Conservation (phyloP, 2,797 vertebrate species). For the Eurystomus glaucurus region DNA sequence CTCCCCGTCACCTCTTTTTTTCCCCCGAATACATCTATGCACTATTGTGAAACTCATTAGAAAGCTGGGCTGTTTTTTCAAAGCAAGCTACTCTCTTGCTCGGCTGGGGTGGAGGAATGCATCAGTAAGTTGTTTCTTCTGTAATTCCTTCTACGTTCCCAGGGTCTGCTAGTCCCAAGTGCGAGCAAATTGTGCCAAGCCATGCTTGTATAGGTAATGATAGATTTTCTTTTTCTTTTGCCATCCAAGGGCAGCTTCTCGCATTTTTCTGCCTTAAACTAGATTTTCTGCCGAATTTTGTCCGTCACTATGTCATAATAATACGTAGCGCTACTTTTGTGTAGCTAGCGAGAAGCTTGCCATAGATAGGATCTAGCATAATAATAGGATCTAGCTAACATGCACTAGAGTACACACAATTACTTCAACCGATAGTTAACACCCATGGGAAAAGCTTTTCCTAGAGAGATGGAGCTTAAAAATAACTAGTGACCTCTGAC, state of each 20-base stretch:
- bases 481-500: slow-evolving; percentile 72
- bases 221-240: accelerated
- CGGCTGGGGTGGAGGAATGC: neutral
- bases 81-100: neutral
- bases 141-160: neutral
- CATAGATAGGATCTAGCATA: neutral
- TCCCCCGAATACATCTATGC: neutral
- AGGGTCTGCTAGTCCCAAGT: neutral
- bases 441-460: slow-evolving; percentile 56
- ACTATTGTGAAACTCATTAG: slow-evolving; percentile 46
- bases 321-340: neutral
- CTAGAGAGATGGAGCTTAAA: slow-evolving; percentile 51
- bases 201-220: neutral
- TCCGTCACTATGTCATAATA: neutral
- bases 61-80: neutral
- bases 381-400: neutral
- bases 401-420: slow-evolving; percentile 50
- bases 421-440: slow-evolving; percentile 63
- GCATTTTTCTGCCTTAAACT: neutral
- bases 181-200: neutral
- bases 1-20: slow-evolving; percentile 30
- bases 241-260: neutral
- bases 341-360: neutral
- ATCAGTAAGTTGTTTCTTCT: neutral
- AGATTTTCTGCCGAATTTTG: neutral